Conservation (phyloP, 23 tunicate species). For the Diplosoma virens region DNA sequence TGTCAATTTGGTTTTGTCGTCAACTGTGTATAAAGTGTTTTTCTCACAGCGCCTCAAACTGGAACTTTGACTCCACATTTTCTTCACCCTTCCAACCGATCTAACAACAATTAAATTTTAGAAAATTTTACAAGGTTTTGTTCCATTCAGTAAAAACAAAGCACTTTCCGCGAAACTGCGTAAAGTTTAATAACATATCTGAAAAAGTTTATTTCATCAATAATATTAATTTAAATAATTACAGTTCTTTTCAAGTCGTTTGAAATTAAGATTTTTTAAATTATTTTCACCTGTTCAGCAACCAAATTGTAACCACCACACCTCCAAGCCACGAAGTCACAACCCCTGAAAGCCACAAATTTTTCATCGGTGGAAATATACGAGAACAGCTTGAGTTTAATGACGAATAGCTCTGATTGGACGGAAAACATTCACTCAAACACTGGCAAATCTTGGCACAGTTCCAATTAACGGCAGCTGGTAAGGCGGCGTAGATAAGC, state of each 20-base stretch:
- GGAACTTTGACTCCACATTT: slow-evolving; percentile 34
- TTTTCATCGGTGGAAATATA: slow-evolving; percentile 79
- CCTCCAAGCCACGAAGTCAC: slow-evolving; percentile 60
- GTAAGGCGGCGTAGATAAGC: slow-evolving; percentile 49
- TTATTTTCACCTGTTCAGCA: slow-evolving; percentile 66
- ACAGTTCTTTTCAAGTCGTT: too few species aligned
- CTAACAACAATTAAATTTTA: slow-evolving; percentile 2
- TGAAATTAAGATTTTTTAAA: too few species aligned
- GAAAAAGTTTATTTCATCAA: too few species aligned
- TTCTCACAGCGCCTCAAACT: neutral
- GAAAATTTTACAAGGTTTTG: too few species aligned
- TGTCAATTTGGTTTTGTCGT: too few species aligned
- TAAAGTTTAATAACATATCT: too few species aligned
- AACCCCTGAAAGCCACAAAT: slow-evolving; percentile 66
- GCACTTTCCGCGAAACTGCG: too few species aligned
- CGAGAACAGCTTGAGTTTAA: slow-evolving; percentile 49
- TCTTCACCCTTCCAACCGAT: slow-evolving; percentile 27
- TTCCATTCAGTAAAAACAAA: too few species aligned
- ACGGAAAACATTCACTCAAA: slow-evolving; percentile 73
- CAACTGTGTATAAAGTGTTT: too few species aligned
- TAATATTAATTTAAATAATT: too few species aligned
- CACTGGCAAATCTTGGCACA: slow-evolving; percentile 62
- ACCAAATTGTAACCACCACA: slow-evolving; percentile 32
- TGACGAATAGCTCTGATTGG: slow-evolving; percentile 25
- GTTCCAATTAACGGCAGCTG: slow-evolving; percentile 53